Evolutionary conservation across 2,797 vertebrate species (phyloP), one percentile per base, ranked within the genome.

Genomic region (Dromococcyx pavoninus): DNA sequence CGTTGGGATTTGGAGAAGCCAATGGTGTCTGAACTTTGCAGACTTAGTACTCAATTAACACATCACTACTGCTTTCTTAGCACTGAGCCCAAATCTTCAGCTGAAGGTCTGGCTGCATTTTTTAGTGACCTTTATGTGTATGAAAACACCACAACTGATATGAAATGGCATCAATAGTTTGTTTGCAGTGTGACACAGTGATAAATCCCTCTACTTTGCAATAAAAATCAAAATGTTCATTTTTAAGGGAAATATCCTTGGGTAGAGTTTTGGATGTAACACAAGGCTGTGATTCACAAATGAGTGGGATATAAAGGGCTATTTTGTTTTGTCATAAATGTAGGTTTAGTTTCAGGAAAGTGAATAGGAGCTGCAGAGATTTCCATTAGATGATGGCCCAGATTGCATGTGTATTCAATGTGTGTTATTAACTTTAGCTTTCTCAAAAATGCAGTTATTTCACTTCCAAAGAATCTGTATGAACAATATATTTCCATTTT

Each of bases 401-500:
- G 91, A 94, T 67, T 91, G 64, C 88, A 90, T 90, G 83, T 94
- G 91, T 51, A 94, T 91, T 89, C 93, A 96, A 76, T 67, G 80
- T 88, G 69, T 76, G 79, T 91, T 94, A 92, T 93, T 96, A 95
- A 94, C 83, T 93, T 93, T 3, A 85, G 77, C 83, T 79, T 94
- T 88, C 93, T 90, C 61, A 73, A 85, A 96, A 92, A 81, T 10
- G 64, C 46, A 76, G 70, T 76, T 91, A 94, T 90, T 96, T 87
- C 89, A 41, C 83, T 91, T 96, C 89, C 93, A 96, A 94, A 87
- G 88, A 82, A 33, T 43, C 58, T 9, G 27, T 37, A 88, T 46
- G 80, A 94, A 96, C 88, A 88, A 84, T 93, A 69, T 71, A 89
- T 92, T 93, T 93, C 87, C 75, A 86, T 90, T 92, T 91, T 93